Evolutionary conservation across 92 coral and sea anemone genomes (phyloP).

Genomic region (Heliopora coerulea): DNA sequence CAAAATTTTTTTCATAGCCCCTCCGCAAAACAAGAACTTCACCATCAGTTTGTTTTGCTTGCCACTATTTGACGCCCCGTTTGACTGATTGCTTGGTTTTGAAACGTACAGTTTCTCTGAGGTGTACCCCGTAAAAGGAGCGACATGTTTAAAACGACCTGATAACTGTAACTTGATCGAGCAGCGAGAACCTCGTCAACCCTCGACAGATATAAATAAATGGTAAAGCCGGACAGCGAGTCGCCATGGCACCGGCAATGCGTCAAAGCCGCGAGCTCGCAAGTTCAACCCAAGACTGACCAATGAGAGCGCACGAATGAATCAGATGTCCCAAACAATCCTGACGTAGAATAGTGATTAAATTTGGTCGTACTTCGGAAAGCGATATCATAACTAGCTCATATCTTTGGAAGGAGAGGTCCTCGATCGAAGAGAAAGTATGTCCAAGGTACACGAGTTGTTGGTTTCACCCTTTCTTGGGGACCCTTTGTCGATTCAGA

Average conservation of each 20-base stretch:
- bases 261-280: neutral
- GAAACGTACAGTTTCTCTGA: neutral
- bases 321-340: neutral
- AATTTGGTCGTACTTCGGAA: neutral
- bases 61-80: neutral
- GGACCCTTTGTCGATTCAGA: neutral
- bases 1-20: slow-evolving; percentile 15
- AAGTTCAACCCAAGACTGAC: neutral
- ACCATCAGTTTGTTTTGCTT: neutral
- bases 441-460: neutral
- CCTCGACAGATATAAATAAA: slow-evolving; percentile 17
- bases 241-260: slow-evolving; percentile 24
- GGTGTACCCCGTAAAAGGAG: no score
- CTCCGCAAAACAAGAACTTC: neutral
- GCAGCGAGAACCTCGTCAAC: neutral
- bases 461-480: neutral
- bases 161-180: neutral
- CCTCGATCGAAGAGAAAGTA: neutral
- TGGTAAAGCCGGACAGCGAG: neutral
- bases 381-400: neutral
- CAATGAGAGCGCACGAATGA: slow-evolving; percentile 15
- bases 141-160: neutral
- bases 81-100: neutral
- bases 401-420: slow-evolving; percentile 5
- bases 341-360: neutral